Evolutionary conservation across 1,140 invertebrate species (phyloP), one percentile per base, ranked within the genome.

Genomic region (Hyles vespertilio): DNA sequence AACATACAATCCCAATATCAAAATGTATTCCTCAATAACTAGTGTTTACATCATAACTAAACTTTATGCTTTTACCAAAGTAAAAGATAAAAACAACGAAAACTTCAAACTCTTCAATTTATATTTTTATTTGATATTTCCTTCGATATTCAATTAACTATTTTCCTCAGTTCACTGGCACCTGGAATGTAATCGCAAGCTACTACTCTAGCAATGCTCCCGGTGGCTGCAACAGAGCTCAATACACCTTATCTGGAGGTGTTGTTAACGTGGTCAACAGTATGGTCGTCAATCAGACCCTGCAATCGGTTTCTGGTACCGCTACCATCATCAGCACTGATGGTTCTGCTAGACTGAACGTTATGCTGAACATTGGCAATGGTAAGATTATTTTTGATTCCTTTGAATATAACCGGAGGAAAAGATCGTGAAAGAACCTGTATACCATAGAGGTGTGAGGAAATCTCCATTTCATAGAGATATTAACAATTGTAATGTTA

Each of bases 121-220:
- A 22, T 22, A 22, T 22, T 22, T 22, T 2, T 22, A 1, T 22
- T 22, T 22, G 22, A 1, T 54, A 59, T 47, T 51, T 32, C 3
- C 22, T 48, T 48, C 47, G 5, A 48, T n/a, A 48, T 12, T 7
- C 6, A 51, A 32, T 11, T 50, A 50, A 50, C 48, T 3, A 33
- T 53, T 53, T 40, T 43, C 64, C 75, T 59, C 53, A 88, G 88
- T 89, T 89, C 54, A 49, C 48, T 45, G 85, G 86, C 32, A 5
- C 69, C 5, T 89, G 87, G 88, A 72, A 81, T 51, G 72, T 83
- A 52, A 83, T 84, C 40, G 70, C 74, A 33, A 79, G 74, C 47
- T 89, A 89, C 58, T 75, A 78, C 40, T 67, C 79, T 3, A 65
- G 66, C 4, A 74, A 75, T 32, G 65, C 77, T 2, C 22, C 58